Percentiles rank a stretch among this genome's conserved stretches.
Conservation (phyloP, 53 echinoderm and acorn worm species). For the Glandiceps talaboti region DNA sequence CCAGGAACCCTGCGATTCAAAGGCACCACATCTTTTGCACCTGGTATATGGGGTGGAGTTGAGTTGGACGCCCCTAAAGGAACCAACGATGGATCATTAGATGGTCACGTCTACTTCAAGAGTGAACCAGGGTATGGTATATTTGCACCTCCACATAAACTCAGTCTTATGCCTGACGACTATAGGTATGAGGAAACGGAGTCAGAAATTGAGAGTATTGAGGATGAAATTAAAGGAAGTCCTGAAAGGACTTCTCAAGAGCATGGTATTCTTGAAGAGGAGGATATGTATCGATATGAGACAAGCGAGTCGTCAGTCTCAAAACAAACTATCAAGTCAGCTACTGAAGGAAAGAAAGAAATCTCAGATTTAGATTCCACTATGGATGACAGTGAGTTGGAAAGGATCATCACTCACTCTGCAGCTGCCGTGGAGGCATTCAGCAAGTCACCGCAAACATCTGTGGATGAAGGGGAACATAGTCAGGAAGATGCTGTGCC, state of each 20-base stretch:
- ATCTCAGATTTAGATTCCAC: slow-evolving; percentile 36
- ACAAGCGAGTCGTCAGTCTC: slow-evolving; percentile 41
- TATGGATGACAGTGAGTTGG: slow-evolving; percentile 80
- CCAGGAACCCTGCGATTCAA: slow-evolving; percentile 63
- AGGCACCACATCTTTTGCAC: slow-evolving; percentile 48
- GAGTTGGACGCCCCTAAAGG: slow-evolving; percentile 67
- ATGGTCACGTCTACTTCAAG: slow-evolving; percentile 46
- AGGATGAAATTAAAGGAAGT: slow-evolving; percentile 8
- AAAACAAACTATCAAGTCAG: slow-evolving; percentile 42
- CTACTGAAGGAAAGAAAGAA: slow-evolving; percentile 55
- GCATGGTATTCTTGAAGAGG: slow-evolving; percentile 22
- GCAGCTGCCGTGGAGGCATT: slow-evolving; percentile 94
- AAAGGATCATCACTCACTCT: slow-evolving; percentile 63
- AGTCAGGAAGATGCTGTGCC: neutral
- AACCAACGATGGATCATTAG: slow-evolving; percentile 51
- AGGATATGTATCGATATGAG: slow-evolving; percentile 21
- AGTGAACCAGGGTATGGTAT: slow-evolving; percentile 55
- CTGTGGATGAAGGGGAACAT: neutral
- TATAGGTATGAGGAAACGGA: neutral
- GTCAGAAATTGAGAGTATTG: slow-evolving; percentile 8
- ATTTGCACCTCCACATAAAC: slow-evolving; percentile 51
- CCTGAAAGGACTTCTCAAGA: slow-evolving; percentile 18
- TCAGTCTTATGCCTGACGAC: slow-evolving; percentile 18
- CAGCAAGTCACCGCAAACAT: slow-evolving; percentile 3
- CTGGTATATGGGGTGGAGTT: slow-evolving; percentile 65